Percentiles rank a stretch among this genome's conserved stretches.
phyloP scores from a whole-genome alignment of 2,113 vertebrate genomes.

The Taxidea taxus region DNA sequence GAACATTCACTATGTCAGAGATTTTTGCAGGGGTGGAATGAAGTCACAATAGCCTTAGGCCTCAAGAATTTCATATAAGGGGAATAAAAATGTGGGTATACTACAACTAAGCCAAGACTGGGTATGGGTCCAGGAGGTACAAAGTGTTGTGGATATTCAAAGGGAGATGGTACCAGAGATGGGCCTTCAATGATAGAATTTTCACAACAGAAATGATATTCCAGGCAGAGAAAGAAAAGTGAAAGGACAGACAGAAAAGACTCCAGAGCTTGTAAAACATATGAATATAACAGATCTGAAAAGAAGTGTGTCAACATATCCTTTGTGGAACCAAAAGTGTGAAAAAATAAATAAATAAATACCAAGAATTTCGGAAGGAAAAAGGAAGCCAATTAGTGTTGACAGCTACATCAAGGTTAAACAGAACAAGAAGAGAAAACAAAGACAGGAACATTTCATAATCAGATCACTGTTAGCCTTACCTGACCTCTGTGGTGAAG shows the following conservation, averaged over 20 bases:
- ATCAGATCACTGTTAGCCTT: not conserved
- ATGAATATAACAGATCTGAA: not conserved
- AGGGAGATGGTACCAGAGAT: not conserved
- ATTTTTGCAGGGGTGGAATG: not conserved
- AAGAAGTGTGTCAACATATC: not conserved
- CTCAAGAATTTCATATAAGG: not conserved
- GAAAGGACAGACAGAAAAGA: not conserved
- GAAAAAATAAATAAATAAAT: not conserved
- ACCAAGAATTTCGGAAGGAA: not conserved
- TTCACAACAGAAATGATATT: constrained; percentile 26
- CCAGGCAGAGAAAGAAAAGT: not conserved
- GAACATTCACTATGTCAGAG: not conserved
- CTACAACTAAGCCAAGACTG: not conserved
- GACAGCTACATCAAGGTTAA: not conserved
- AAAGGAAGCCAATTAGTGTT: not conserved
- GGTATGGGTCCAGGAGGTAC: not conserved
- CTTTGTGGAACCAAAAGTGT: not conserved
- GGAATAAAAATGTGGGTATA: not conserved
- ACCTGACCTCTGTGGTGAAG: not conserved
- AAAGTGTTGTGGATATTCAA: not conserved
- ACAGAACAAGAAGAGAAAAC: not conserved
- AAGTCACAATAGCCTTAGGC: not conserved
- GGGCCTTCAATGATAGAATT: not conserved
- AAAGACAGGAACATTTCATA: constrained; percentile 4
- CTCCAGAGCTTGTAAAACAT: not conserved